Base-by-base conservation (phyloP, 2,888 invertebrate species). In the Phyllotreta cruciferae region DNA sequence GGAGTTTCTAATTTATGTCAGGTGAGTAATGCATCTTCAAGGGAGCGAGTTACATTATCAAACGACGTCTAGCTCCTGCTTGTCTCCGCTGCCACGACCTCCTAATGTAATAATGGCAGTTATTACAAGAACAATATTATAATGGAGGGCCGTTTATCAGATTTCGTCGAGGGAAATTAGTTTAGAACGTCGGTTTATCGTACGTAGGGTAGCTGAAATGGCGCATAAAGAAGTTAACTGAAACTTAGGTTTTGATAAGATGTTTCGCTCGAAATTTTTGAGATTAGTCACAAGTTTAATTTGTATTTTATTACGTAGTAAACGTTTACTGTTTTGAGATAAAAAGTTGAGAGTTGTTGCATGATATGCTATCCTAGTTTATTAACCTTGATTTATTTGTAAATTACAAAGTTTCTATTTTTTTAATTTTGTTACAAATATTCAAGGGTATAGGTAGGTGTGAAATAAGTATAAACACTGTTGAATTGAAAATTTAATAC, bases 141-240 rank as follows among this genome's bases (percentile, higher is more conserved):
- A 58, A 66, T 62, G 66, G 53, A 64, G 53, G 60, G 56, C 54
- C 65, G 64, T 64, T 67, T 64, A 66, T 64, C 68, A 64, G 66
- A 68, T 68, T 60, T 56, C 45, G 60, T 62, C 53, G 45, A 60
- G 60, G 53, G 54, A 64, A 68, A 66, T 65, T 63, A 62, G 62
- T 67, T 67, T 58, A 64, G 63, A 66, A 45, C 60, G 49, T 34
- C 44, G 60, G 54, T 6, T 50, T 50, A 50, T 50, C 50, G 35
- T 11, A 35, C 36, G 24, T 35, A 14, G 47, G 13, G 47, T n/a
- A 14, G 24, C n/a, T 24, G 9, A 50, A 50, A 11, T 50, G 14
- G n/a, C 50, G 10, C 50, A 50, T 50, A 50, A 50, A 50, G 50
- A 50, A 47, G 47, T 47, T 47, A 47, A 47, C 47, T 47, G 47